Base-by-base conservation (phyloP, 1,140 invertebrate genomes). In the Brachionus manjavacas region DNA sequence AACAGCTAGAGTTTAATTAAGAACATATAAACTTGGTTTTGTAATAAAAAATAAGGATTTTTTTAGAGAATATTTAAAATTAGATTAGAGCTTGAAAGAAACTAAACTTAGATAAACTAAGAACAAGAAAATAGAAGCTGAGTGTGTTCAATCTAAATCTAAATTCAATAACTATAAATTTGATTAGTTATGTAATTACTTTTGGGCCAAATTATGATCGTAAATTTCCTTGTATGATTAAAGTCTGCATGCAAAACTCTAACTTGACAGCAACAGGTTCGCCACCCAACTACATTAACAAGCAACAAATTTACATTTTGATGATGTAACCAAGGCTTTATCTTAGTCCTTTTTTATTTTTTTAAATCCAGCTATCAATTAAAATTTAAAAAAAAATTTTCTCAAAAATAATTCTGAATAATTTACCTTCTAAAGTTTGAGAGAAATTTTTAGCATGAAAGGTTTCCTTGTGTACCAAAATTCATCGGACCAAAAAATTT, bases 181-280 rank as follows among this genome's bases (percentile, higher is more conserved):
- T 72, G 68, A 72, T 72, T 72, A 72, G 68, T 72, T 72, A 72
- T 72, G 68, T 72, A 72, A 72, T 72, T 72, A 60, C 52, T 60
- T 20, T 9, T 60, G 23, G 4, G 14, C 52, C 9, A 60, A 60
- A 60, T 28, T 68, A 68, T 68, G 66, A 23, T n/a, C 16, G 55
- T 23, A 16, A 23, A 64, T 68, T 28, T 68, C 25, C 31, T 28
- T 14, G 66, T 68, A 39, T 12, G 66, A 31, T 68, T 68, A 68
- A 68, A n/a, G 66, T 20, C 52, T 60, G 52, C 20, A 20, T 8
- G 52, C 52, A 23, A 60, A 60, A 20, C 16, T 60, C 20, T 20
- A 20, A 9, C 20, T 60, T 60, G 52, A 60, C 52, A 60, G 52
- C n/a, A 60, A 60, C 52, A 60, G 52, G 52, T 60, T 60, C 16